These are phyloP conservation scores for Brachionus manjavacas DNA, from an alignment of 1,140 invertebrate species.

Conservation along the genomic window DNA sequence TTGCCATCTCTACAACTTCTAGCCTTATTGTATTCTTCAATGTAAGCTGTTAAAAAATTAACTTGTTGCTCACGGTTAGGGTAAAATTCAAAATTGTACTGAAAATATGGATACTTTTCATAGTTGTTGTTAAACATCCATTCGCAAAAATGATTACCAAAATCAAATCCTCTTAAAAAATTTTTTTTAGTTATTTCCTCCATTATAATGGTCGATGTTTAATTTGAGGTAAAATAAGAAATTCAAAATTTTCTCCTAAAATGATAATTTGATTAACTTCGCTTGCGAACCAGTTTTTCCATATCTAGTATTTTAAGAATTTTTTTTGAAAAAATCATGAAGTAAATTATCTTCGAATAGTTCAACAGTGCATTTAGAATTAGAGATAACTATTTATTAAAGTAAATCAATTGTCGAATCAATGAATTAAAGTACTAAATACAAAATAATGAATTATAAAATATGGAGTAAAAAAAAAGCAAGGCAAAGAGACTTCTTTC, in stretches of 20 bases:
- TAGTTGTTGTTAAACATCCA: conserved; percentile 86
- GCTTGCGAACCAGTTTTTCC: not conserved
- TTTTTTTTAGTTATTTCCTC: not conserved
- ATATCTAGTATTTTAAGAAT: no score
- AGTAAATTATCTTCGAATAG: no score
- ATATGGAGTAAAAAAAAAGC: no score
- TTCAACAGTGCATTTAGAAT: no score
- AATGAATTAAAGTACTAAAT: no score
- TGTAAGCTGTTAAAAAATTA: conserved; percentile 46
- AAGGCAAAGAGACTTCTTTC: no score
- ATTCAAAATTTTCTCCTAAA: not conserved
- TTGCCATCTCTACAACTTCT: not conserved
- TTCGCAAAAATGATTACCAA: conserved; percentile 92
- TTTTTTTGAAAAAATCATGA: no score
- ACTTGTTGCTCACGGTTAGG: conserved; percentile 76
- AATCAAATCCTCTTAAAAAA: conserved; percentile 72
- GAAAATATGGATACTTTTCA: conserved; percentile 71
- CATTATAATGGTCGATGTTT: not conserved
- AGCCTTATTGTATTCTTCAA: not conserved
- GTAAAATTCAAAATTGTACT: conserved; percentile 64
- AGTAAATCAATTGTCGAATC: no score
- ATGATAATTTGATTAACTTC: no score
- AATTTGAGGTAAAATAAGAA: not conserved
- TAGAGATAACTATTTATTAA: no score
- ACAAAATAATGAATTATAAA: no score